Conservation (phyloP, 2,888 invertebrate genomes). For the Auanema freiburgensis region DNA sequence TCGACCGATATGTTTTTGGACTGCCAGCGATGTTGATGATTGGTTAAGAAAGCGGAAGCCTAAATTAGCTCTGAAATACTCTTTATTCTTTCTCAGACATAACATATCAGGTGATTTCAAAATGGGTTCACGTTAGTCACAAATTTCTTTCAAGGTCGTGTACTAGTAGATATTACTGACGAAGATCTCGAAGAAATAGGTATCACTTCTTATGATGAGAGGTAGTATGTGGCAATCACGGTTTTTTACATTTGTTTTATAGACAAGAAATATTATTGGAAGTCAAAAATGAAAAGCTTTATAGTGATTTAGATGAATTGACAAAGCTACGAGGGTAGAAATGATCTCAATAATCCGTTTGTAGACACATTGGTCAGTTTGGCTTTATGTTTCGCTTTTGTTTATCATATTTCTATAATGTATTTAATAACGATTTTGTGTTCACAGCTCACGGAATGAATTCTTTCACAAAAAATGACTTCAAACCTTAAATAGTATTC, state of each 20-base stretch:
- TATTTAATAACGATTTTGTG: no score
- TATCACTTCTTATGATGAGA: slow-evolving; percentile 41
- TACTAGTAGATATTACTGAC: slow-evolving; percentile 48
- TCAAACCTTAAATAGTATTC: no score
- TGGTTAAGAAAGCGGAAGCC: slow-evolving; percentile 45
- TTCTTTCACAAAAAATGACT: no score
- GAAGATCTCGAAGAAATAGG: slow-evolving; percentile 45
- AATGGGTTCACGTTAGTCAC: not conserved
- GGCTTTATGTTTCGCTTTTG: no score
- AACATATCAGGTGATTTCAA: slow-evolving; percentile 39
- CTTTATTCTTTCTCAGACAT: slow-evolving; percentile 45
- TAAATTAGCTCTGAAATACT: slow-evolving; percentile 50
- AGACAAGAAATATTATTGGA: slow-evolving; percentile 50
- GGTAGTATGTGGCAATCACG: slow-evolving; percentile 13
- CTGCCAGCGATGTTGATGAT: slow-evolving; percentile 46
- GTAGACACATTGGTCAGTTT: no score
- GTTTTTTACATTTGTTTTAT: slow-evolving; percentile 9
- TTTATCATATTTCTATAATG: no score
- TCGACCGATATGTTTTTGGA: slow-evolving; percentile 50
- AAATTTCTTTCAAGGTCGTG: slow-evolving; percentile 36
- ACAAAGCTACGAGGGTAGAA: slow-evolving; percentile 26
- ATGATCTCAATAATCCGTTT: no score
- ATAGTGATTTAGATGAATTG: slow-evolving; percentile 48
- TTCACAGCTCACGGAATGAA: no score
- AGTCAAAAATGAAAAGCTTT: slow-evolving; percentile 48